These are phyloP conservation scores for Myotis davidii DNA, from an alignment of 2,113 vertebrate genomes.

Conservation along the genomic window DNA sequence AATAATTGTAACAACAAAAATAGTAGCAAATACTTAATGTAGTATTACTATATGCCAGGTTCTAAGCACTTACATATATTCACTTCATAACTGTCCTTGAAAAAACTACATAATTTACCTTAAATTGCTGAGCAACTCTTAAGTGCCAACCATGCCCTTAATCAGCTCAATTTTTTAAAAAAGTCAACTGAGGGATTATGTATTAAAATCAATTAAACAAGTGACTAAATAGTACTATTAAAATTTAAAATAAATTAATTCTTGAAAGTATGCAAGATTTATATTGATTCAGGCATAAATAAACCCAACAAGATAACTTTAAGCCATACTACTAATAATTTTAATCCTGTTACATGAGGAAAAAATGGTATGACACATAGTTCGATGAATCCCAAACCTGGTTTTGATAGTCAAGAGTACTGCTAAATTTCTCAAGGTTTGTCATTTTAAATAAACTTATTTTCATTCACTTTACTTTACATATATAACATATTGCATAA, in stretches of 20 bases:
- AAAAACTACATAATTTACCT: background rate
- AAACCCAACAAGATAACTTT: constrained; percentile 31
- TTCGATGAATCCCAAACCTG: constrained; percentile 68
- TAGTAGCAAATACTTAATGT: background rate
- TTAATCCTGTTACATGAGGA: constrained; percentile 4
- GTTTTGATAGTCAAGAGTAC: background rate
- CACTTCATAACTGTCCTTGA: background rate
- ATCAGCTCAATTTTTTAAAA: background rate
- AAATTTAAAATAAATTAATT: constrained; percentile 44
- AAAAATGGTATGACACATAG: background rate
- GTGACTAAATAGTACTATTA: background rate
- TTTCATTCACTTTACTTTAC: constrained; percentile 42
- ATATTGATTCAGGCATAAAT: constrained; percentile 27
- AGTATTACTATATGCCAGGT: background rate
- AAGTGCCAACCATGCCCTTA: background rate
- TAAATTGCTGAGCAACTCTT: background rate
- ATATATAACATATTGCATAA: background rate
- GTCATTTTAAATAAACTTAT: constrained; percentile 5
- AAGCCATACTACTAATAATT: constrained; percentile 2
- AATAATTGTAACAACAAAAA: background rate
- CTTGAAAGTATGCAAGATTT: constrained; percentile 40
- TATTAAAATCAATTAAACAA: background rate
- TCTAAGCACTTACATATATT: background rate
- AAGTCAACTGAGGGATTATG: background rate
- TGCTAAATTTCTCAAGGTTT: constrained; percentile 8